A percentile compares a stretch with the other conserved stretches of the same genome.
These are phyloP conservation scores for Brachionichthys hirsutus DNA, from an alignment of 2,113 vertebrate genomes.

Conservation along the genomic window DNA sequence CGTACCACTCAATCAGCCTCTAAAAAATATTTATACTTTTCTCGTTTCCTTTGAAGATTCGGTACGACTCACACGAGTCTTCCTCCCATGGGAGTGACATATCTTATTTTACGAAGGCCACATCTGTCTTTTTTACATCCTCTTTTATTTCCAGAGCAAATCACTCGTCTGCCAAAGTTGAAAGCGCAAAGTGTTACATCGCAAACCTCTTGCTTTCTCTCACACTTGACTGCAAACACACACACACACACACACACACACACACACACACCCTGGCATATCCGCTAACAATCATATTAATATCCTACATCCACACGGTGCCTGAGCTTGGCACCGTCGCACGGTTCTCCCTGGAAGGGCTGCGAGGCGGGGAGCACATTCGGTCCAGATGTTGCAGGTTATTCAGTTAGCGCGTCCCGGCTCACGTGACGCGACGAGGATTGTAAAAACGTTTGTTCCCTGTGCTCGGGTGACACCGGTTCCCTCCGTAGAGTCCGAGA, in stretches of 20 bases:
- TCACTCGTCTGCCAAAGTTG: slow-evolving; percentile 6
- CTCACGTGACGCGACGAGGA: slow-evolving; percentile 23
- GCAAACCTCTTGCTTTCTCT: slow-evolving; percentile 1
- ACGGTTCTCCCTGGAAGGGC: slow-evolving; percentile 4
- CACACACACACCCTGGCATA: slow-evolving; percentile 18
- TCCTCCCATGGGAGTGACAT: neutral
- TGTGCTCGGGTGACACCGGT: neutral
- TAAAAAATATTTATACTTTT: neutral
- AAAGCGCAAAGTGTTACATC: slow-evolving; percentile 1
- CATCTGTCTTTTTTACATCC: slow-evolving; percentile 18
- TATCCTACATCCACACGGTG: slow-evolving; percentile 46
- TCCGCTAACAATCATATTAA: slow-evolving; percentile 32
- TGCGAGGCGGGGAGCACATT: slow-evolving; percentile 32
- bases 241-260: slow-evolving; percentile 5
- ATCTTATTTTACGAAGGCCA: slow-evolving; percentile 6
- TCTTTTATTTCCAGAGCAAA: slow-evolving; percentile 12
- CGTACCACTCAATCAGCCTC: slow-evolving; percentile 21
- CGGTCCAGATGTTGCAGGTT: slow-evolving; percentile 59
- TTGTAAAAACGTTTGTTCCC: neutral
- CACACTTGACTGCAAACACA: slow-evolving; percentile 8
- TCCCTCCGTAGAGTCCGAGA: neutral
- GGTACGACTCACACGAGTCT: neutral
- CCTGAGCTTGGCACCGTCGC: slow-evolving; percentile 40
- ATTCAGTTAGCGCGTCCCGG: slow-evolving; percentile 23
- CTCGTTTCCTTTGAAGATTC: neutral